These are phyloP conservation scores for Bubo blakistoni DNA, from an alignment of 2,113 vertebrate genomes.

Conservation along the genomic window DNA sequence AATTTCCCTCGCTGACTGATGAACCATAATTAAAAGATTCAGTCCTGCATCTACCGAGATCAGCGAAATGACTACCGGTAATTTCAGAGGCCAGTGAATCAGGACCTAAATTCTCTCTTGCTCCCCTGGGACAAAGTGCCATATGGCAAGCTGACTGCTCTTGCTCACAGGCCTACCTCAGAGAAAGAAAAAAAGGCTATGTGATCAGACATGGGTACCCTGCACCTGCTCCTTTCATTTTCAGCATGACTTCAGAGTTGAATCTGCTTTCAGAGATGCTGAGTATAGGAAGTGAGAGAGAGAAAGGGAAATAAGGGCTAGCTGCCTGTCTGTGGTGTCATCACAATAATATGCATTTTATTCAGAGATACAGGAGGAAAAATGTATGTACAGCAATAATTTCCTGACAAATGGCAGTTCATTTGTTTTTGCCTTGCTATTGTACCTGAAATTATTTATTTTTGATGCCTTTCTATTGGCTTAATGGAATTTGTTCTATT, in stretches of 20 bases:
- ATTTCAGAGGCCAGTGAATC: conserved; percentile 8
- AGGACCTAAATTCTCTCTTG: neutral
- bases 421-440: neutral
- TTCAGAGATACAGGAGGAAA: neutral
- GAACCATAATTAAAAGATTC: neutral
- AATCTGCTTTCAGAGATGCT: neutral
- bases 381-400: neutral
- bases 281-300: neutral
- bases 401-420: neutral
- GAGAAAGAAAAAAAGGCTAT: neutral
- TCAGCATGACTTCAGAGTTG: neutral
- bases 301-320: neutral
- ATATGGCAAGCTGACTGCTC: conserved; percentile 30
- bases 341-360: neutral
- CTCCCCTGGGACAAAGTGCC: neutral
- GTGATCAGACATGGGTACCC: neutral
- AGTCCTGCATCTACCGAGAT: neutral
- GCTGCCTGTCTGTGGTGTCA: neutral
- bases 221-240: conserved; percentile 12
- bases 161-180: neutral
- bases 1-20: neutral
- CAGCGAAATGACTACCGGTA: neutral
- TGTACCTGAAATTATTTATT: neutral
- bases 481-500: neutral
- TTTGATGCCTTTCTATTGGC: neutral